Evolutionary conservation across 2,113 vertebrate species (phyloP).

Genomic region (Prinia subflava): DNA sequence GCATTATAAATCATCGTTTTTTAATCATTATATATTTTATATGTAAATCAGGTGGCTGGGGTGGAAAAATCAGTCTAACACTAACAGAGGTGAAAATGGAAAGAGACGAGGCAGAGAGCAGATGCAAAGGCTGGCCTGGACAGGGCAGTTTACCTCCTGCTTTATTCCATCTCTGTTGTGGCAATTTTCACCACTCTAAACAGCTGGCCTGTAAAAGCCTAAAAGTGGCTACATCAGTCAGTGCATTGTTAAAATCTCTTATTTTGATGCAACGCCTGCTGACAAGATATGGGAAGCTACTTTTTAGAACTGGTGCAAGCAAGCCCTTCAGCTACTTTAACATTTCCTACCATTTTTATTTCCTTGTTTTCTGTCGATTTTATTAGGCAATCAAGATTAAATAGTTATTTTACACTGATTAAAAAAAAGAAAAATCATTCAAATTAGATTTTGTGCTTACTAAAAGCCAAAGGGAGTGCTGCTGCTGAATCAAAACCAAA

Average conservation of each 20-base stretch:
- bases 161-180: not conserved
- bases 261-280: not conserved
- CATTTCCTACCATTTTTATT: not conserved
- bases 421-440: not conserved
- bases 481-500: constrained; percentile 35
- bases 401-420: not conserved
- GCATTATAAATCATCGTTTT: not conserved
- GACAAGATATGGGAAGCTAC: not conserved
- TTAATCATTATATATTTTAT: not conserved
- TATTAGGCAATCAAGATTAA: not conserved
- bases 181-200: not conserved
- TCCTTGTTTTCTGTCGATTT: not conserved
- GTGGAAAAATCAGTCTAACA: not conserved
- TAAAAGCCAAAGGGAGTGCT: not conserved
- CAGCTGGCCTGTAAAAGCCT: not conserved
- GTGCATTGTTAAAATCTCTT: not conserved
- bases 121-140: not conserved
- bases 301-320: not conserved
- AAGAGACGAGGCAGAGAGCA: not conserved
- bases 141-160: not conserved
- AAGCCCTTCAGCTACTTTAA: not conserved
- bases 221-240: not conserved
- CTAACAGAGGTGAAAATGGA: not conserved
- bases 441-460: constrained; percentile 14
- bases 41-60: not conserved